Evolutionary conservation across 2,888 invertebrate species (phyloP), one percentile per base, ranked within the genome.

Genomic region (Mythimna impura): DNA sequence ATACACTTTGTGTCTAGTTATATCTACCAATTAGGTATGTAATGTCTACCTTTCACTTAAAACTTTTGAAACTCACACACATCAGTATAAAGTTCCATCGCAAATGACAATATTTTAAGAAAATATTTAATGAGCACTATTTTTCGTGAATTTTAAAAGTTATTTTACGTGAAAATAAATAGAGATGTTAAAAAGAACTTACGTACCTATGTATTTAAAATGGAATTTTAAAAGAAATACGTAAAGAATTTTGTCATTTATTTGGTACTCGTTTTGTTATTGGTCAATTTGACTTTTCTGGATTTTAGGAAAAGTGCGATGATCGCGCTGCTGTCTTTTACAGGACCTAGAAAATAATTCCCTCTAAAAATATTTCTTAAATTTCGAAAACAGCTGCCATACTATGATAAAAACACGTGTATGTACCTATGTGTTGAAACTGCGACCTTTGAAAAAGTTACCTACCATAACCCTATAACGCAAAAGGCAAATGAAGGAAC

Each of bases 21-120:
- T 14, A 20, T 14, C 40, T 71, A 66, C 10, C 3, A 25, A n/a
- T 12, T 36, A n/a, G n/a, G n/a, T n/a, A 22, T 60, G 17, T 79
- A 30, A 5, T 58, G 20, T n/a, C n/a, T 60, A 62, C 50, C 30
- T 66, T 75, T 36, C 14, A 62, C 55, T 40, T 61, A 63, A 54
- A 76, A 57, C 34, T 66, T 77, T 68, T 57, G 14, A 72, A 67
- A 68, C 58, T 70, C 69, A 64, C 64, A 57, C 81, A 81, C 79
- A 69, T 74, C 66, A 74, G 25, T 76, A 25, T 25, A 78, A 83
- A 76, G 73, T 86, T 89, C 88, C 88, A 91, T 88, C 85, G 81
- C 76, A 73, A 84, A 80, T 52, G 92, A 93, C 92, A 93, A 93
- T 94, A 94, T 93, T 94, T 94, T 94, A 89, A 84, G 85, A 88